Percentiles rank a stretch among this genome's conserved stretches.
phyloP scores from a whole-genome alignment of 1,140 invertebrate species.

The Hesperophylax magnus region DNA sequence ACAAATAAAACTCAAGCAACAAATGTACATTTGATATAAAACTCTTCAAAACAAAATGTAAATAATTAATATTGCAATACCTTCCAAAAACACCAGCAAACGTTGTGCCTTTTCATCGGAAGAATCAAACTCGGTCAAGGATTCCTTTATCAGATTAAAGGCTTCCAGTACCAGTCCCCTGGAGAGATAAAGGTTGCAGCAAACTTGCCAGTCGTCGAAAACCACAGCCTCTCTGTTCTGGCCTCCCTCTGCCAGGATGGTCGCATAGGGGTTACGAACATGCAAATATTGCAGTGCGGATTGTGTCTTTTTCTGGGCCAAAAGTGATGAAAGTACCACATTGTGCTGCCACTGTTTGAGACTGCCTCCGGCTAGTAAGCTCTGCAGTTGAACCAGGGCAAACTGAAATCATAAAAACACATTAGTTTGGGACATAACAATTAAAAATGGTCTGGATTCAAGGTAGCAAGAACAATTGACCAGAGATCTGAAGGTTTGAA shows the following conservation, averaged over 20 bases:
- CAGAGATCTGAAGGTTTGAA: too few relatives aligned
- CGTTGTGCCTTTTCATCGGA: conserved; percentile 60
- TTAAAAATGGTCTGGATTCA: too few relatives aligned
- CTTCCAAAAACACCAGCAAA: conserved; percentile 65
- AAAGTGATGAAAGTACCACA: conserved; percentile 64
- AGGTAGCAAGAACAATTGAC: too few relatives aligned
- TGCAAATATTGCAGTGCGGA: conserved; percentile 62
- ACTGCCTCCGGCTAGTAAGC: conserved; percentile 63
- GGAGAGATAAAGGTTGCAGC: conserved; percentile 65
- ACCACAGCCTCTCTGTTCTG: conserved; percentile 52
- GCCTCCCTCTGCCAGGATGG: conserved; percentile 33
- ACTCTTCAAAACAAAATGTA: too few relatives aligned
- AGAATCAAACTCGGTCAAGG: conserved; percentile 59
- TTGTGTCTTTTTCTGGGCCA: conserved; percentile 66
- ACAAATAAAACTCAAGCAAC: too few relatives aligned
- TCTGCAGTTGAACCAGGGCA: conserved; percentile 70
- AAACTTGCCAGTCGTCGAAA: conserved; percentile 66
- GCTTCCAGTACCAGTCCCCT: conserved; percentile 66
- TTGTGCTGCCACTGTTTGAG: conserved; percentile 70
- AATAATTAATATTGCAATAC: conserved; percentile 53
- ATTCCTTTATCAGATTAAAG: conserved; percentile 64
- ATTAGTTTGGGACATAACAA: too few relatives aligned
- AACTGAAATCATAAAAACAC: conserved; percentile 63
- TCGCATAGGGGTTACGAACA: conserved; percentile 55
- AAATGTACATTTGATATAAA: too few relatives aligned